Evolutionary conservation across 92 coral and sea anemone species (phyloP), one percentile per base, ranked within the genome.

Genomic region (Porites cylindrica): DNA sequence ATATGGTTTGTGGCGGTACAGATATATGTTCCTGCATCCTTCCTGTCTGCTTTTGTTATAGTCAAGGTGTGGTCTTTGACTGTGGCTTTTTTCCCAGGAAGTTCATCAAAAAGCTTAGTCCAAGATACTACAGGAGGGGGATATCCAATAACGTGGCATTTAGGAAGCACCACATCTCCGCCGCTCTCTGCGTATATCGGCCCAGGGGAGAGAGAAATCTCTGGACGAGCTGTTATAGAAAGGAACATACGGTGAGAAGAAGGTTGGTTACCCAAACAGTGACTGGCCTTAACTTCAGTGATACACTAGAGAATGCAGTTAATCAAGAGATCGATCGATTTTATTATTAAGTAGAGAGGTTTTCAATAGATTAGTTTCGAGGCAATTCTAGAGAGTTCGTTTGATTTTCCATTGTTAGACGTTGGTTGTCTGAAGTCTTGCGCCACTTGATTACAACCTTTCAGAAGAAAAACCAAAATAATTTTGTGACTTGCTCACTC

Each of bases 11-110:
- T 61, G 59, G 90, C 81, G 18, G 83, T 88, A 72, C 95, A 92
- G 65, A 88, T 82, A 77, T 92, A 92, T 6, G 82, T 86, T 4
- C 95, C 95, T 17, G 90, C 80, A 70, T 92, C 95, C 12, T 78
- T 81, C 19, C 82, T 75, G 29, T 81, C 88, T 21, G 87, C 81
- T 61, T 89, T 91, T 54, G 88, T 75, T 17, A 92, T 76, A 18
- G 88, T 80, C 60, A 89, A 56, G 61, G 85, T 84, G 51, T 91
- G 92, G 76, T 72, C 82, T 20, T 61, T 13, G 43, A 92, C 88
- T 11, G 74, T 51, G 10, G 88, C 76, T 21, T 92, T 91, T 12
- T 77, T 77, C 9, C 19, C 70, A 10, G 88, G 81, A 21, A 92
- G 61, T 43, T 80, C 80, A 14, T 88, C 88, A 67, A 83, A 82